Base-by-base conservation (phyloP, 2,888 invertebrate species). In the Boloria selene region DNA sequence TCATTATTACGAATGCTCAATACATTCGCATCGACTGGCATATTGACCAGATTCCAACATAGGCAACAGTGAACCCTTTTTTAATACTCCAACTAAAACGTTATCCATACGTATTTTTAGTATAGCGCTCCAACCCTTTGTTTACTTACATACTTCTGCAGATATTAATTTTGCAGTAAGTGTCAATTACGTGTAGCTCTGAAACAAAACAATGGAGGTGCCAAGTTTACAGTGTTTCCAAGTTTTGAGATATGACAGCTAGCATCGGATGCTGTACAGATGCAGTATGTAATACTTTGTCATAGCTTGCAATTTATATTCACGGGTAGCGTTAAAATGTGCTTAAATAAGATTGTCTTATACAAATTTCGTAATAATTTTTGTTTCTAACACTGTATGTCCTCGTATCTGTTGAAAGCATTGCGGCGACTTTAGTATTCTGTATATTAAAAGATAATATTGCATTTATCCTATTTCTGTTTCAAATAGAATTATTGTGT, bases 171-270 rank as follows among this genome's bases (percentile, higher is more conserved):
- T 68, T 65, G 56, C 59, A 58, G 58, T 44, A 49, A 67, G 61
- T 56, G 61, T 56, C 68, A 68, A 70, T 71, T 74, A 72, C 74
- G 72, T 74, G 70, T 77, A 45, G 45, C 58, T 65, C 71, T 58
- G 61, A 53, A 71, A 61, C 69, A 54, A 53, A 66, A 68, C 72
- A 66, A 67, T 71, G 68, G 59, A 50, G 67, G 67, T 64, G 66
- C 16, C 59, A 62, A 64, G 69, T 67, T 68, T 58, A 61, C 52
- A 56, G 22, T 31, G 61, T 52, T 49, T 13, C 45, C 31, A 61
- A 65, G 64, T 67, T 67, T 55, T 53, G 55, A 55, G 47, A 60
- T 54, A 51, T 65, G 67, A 61, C 64, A 61, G 59, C 47, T 1
- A n/a, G 18, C 31, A 22, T 50, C 50, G 56, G 58, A 61, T 59